Evolutionary conservation across 2,888 invertebrate species (phyloP).

Genomic region (Cheilosia soror): DNA sequence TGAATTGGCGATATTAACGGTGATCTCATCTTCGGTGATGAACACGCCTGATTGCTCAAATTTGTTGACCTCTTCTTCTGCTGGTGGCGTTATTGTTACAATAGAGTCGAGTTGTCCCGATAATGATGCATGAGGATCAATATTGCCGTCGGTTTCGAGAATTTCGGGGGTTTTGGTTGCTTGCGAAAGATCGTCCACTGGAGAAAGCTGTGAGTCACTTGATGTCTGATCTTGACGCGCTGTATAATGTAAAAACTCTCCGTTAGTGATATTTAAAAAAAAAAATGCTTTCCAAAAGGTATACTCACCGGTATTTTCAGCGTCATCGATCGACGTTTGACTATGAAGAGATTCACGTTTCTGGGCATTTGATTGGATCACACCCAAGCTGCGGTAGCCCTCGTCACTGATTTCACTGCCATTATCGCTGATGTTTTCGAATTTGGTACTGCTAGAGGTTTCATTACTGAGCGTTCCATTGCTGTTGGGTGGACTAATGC

Average conservation of each 20-base stretch:
- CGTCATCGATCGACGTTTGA: constrained; percentile 89
- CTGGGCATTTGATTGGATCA: constrained; percentile 86
- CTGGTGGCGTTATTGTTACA: constrained; percentile 59
- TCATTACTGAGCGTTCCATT: constrained; percentile 75
- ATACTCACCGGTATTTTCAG: constrained; percentile 87
- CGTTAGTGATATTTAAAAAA: background rate
- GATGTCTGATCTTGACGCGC: constrained; percentile 87
- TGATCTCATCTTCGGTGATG: constrained; percentile 83
- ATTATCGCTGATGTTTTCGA: constrained; percentile 89
- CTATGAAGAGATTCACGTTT: constrained; percentile 89
- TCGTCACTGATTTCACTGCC: constrained; percentile 94
- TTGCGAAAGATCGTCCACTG: constrained; percentile 82
- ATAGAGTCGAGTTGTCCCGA: constrained; percentile 58
- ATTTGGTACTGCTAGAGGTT: constrained; percentile 79
- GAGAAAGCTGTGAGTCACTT: constrained; percentile 83
- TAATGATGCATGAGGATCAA: constrained; percentile 75
- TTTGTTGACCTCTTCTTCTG: constrained; percentile 76
- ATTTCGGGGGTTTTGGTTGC: constrained; percentile 79
- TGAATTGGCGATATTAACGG: constrained; percentile 87
- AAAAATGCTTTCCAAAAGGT: background rate
- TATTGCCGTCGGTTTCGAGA: constrained; percentile 77
- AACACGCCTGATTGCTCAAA: constrained; percentile 83
- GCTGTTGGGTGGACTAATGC: constrained; percentile 60
- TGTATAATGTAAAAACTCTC: constrained; percentile 78
- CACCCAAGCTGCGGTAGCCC: constrained; percentile 92